Percentiles rank a stretch among this genome's conserved stretches.
phyloP scores from a whole-genome alignment of 2,888 invertebrate species.

The Norana najaformis region DNA sequence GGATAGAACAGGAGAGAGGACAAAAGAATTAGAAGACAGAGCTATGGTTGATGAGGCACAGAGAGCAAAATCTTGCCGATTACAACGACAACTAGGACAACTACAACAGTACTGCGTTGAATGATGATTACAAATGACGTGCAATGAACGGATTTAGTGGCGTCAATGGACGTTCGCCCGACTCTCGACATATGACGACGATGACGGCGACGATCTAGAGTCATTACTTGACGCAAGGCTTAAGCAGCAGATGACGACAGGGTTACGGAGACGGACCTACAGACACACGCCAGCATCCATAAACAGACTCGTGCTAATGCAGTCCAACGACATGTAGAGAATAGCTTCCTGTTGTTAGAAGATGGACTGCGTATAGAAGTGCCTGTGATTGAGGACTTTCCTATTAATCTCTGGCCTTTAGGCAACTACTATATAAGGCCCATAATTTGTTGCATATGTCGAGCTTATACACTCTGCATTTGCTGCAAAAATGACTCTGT shows the following conservation, averaged over 20 bases:
- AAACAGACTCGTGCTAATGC: neutral
- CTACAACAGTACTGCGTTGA: neutral
- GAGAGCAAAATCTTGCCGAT: neutral
- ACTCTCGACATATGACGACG: neutral
- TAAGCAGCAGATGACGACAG: neutral
- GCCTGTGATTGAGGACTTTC: neutral
- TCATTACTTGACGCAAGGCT: neutral
- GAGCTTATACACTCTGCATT: too few species aligned
- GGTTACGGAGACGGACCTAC: neutral
- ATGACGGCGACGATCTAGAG: neutral
- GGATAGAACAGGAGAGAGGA: too few species aligned
- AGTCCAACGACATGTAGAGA: neutral
- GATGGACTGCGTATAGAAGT: too few species aligned
- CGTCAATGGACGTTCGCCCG: neutral
- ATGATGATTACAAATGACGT: neutral
- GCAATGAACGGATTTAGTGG: constrained; percentile 6
- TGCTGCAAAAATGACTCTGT: too few species aligned
- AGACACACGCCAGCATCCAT: neutral
- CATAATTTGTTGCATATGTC: neutral
- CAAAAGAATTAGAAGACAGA: neutral
- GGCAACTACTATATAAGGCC: neutral
- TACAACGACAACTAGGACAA: neutral
- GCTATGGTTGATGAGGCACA: neutral
- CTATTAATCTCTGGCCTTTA: neutral
- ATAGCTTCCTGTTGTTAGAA: too few species aligned